Conservation (phyloP, 2,888 invertebrate species). For the Lochmaea crataegi region DNA sequence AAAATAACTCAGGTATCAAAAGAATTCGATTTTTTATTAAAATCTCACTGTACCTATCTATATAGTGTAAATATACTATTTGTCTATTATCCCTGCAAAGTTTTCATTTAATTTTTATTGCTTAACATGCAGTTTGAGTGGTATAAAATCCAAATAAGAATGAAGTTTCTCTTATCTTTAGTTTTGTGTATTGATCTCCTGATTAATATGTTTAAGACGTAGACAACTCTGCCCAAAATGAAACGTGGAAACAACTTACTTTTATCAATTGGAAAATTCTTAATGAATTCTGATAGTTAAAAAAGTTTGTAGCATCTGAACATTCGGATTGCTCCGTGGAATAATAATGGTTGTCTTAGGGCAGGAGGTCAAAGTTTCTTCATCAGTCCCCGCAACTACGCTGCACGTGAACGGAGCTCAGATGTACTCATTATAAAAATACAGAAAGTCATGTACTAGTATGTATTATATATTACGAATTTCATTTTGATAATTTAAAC, state of each 20-base stretch:
- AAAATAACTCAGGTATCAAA: no score
- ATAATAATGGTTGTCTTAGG: slow-evolving; percentile 63
- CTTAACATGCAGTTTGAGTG: neutral
- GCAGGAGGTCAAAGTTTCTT: slow-evolving; percentile 59
- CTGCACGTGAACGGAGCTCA: slow-evolving; percentile 51
- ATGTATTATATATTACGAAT: neutral
- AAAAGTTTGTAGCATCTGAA: slow-evolving; percentile 65
- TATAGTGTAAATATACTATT: no score
- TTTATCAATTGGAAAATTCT: slow-evolving; percentile 65
- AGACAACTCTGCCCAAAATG: slow-evolving; percentile 63
- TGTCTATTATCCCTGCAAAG: no score
- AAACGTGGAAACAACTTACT: slow-evolving; percentile 65
- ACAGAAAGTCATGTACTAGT: neutral
- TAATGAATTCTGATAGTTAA: slow-evolving; percentile 66
- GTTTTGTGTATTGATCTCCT: slow-evolving; percentile 53
- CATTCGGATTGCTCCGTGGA: slow-evolving; percentile 63
- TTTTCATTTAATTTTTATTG: no score
- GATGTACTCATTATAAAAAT: slow-evolving; percentile 43
- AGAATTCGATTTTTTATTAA: no score
- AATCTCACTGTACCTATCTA: no score
- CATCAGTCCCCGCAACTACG: slow-evolving; percentile 44
- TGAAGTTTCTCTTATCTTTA: slow-evolving; percentile 35
- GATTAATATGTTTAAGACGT: slow-evolving; percentile 62
- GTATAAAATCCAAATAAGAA: slow-evolving; percentile 22
- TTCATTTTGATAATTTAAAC: no score